phyloP scores from a whole-genome alignment of 2,888 invertebrate genomes.

The Scaptomyza tumidula region DNA sequence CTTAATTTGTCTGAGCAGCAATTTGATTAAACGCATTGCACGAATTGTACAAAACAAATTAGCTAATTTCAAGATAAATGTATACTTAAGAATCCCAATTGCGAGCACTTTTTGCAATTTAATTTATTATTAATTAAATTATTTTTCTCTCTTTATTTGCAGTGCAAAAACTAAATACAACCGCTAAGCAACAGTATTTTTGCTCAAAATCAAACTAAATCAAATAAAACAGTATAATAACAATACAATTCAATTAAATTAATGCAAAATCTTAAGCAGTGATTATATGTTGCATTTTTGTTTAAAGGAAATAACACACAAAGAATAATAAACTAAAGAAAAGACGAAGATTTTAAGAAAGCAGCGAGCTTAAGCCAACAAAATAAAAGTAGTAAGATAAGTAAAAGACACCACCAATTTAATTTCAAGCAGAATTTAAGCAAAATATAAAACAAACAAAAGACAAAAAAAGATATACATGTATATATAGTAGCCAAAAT shows the following conservation, averaged over 20 bases:
- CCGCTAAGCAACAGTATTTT: conserved; percentile 78
- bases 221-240: conserved; percentile 22
- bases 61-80: conserved; percentile 60
- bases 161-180: conserved; percentile 57
- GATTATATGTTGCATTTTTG: conserved; percentile 77
- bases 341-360: conserved; percentile 52
- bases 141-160: conserved; percentile 47
- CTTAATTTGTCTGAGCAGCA: conserved; percentile 36
- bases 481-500: conserved; percentile 55
- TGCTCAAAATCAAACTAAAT: conserved; percentile 68
- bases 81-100: conserved; percentile 19
- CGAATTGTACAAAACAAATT: conserved; percentile 60
- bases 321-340: conserved; percentile 8
- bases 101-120: conserved; percentile 1
- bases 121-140: conserved; percentile 12
- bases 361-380: conserved; percentile 78
- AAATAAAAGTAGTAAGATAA: conserved; percentile 70
- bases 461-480: conserved; percentile 14
- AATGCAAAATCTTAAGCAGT: conserved; percentile 56
- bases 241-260: conserved; percentile 36
- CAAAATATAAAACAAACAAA: conserved; percentile 21
- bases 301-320: conserved; percentile 10
- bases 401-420: conserved; percentile 82
- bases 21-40: conserved; percentile 74
- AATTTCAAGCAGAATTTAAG: conserved; percentile 54